Evolutionary conservation across 2,888 invertebrate genomes (phyloP).

Genomic region (Polydesmus complanatus): DNA sequence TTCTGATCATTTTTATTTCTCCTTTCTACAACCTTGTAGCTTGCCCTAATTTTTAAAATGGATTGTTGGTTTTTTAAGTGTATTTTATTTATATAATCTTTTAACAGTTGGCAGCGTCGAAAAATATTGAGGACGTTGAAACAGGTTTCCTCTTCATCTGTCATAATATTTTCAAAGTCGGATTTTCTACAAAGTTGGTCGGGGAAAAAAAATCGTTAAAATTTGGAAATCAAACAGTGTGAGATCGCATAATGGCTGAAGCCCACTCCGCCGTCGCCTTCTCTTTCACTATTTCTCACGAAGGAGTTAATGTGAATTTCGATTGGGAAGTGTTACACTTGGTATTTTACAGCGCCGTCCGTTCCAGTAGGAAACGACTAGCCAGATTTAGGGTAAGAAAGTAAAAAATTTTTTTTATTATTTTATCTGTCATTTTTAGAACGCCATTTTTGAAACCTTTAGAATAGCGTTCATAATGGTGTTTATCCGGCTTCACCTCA

Average conservation of each 20-base stretch:
- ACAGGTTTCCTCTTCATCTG: no score
- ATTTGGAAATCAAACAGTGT: no score
- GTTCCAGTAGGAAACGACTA: conserved; percentile 89
- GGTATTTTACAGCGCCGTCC: conserved; percentile 84
- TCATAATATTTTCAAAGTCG: no score
- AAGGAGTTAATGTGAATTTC: conserved; percentile 95
- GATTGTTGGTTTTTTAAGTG: no score
- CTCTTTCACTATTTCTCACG: conserved; percentile 92
- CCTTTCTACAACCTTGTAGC: no score
- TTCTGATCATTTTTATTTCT: no score
- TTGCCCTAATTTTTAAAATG: no score
- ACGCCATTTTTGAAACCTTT: conserved; percentile 26
- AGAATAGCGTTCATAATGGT: conserved; percentile 92
- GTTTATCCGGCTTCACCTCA: conserved; percentile 89
- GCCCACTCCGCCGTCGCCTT: conserved; percentile 96
- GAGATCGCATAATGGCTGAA: conserved; percentile 68
- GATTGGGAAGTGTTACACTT: conserved; percentile 90
- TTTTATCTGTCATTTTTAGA: neutral
- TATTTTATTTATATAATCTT: no score
- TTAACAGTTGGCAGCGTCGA: no score
- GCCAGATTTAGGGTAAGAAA: conserved; percentile 69
- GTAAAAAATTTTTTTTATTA: neutral
- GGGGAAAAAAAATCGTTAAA: no score
- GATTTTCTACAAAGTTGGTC: no score
- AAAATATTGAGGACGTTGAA: no score